Evolutionary conservation across 1,140 invertebrate genomes (phyloP).

Genomic region (Melipona quadrifasciata): DNA sequence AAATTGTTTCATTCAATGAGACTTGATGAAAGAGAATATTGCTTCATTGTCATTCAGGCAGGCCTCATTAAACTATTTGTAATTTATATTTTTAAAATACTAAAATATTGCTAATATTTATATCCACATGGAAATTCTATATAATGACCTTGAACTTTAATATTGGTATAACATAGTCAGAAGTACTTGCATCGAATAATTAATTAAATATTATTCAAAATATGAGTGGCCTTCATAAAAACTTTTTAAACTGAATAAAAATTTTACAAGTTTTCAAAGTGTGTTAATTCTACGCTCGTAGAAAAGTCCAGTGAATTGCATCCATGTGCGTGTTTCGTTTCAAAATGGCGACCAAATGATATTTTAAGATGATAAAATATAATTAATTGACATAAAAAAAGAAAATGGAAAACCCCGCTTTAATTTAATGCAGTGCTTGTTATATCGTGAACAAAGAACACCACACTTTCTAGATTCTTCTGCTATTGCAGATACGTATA

Average conservation of each 20-base stretch:
- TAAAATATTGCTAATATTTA: neutral
- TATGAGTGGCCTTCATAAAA: neutral
- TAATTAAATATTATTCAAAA: neutral
- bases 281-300: neutral
- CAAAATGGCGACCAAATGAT: constrained; percentile 60
- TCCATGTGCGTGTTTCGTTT: constrained; percentile 60
- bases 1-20: neutral
- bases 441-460: constrained; percentile 52
- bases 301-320: constrained; percentile 23
- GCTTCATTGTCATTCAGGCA: neutral
- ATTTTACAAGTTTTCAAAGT: neutral
- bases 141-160: constrained; percentile 39
- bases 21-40: neutral
- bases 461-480: constrained; percentile 53
- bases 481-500: neutral
- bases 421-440: neutral
- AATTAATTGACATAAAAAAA: constrained; percentile 37
- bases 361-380: constrained; percentile 42
- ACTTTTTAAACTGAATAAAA: neutral
- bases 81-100: neutral
- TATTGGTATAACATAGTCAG: neutral
- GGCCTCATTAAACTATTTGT: neutral
- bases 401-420: constrained; percentile 23
- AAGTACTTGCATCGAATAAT: neutral
- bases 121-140: neutral